These are phyloP conservation scores for Cyanoderma ruficeps DNA, from an alignment of 2,113 vertebrate species.

Conservation along the genomic window DNA sequence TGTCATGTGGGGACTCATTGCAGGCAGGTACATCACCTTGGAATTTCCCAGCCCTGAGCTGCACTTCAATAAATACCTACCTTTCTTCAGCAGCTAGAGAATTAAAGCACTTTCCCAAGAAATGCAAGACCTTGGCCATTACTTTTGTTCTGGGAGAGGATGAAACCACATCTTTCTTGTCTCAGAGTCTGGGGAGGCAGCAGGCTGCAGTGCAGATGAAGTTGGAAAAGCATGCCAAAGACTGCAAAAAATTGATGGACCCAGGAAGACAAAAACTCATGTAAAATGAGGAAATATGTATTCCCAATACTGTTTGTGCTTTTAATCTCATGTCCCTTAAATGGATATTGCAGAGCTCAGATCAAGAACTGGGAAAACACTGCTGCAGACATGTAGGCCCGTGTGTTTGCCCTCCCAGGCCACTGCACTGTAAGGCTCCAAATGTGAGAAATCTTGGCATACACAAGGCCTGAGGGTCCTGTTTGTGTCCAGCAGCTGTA, in stretches of 20 bases:
- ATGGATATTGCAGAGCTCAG: background rate
- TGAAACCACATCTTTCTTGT: background rate
- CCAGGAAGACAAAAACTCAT: background rate
- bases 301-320: background rate
- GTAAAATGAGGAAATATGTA: background rate
- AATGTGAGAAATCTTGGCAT: background rate
- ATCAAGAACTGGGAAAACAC: background rate
- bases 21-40: background rate
- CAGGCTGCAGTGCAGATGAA: background rate
- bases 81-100: background rate
- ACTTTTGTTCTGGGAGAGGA: background rate
- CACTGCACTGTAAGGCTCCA: background rate
- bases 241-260: background rate
- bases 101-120: background rate
- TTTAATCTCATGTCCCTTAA: background rate
- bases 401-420: background rate
- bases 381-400: fast-evolving
- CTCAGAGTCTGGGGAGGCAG: background rate
- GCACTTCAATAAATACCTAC: background rate
- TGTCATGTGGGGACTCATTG: background rate
- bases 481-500: background rate
- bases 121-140: background rate
- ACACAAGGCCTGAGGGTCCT: background rate
- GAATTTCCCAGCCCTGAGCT: background rate
- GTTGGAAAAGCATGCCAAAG: background rate